Conservation (phyloP, 2,888 invertebrate species). For the Melanostoma scalare region DNA sequence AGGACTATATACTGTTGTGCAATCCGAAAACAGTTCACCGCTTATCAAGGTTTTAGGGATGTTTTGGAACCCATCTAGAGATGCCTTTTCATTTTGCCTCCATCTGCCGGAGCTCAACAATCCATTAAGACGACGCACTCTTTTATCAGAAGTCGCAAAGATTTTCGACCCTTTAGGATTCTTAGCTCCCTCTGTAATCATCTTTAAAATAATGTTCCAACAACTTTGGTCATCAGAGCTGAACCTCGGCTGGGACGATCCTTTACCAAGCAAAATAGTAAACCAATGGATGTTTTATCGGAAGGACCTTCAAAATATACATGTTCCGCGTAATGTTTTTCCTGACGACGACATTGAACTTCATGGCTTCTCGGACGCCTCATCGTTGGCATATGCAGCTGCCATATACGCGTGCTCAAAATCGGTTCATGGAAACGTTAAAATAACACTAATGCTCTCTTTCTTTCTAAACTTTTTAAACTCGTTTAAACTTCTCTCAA, state of each 20-base stretch:
- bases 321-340: too few species aligned
- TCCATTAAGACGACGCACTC: not conserved
- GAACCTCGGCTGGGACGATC: not conserved
- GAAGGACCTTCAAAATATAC: too few species aligned
- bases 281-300: too few species aligned
- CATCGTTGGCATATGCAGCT: too few species aligned
- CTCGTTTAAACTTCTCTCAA: constrained; percentile 28
- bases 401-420: too few species aligned
- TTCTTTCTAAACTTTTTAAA: constrained; percentile 32
- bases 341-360: too few species aligned
- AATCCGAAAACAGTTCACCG: not conserved
- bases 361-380: too few species aligned
- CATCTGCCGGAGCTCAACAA: not conserved
- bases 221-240: constrained; percentile 13
- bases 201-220: constrained; percentile 13
- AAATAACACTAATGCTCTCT: constrained; percentile 8
- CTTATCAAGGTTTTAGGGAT: constrained; percentile 3
- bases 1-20: constrained; percentile 1
- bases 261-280: too few species aligned
- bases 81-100: not conserved
- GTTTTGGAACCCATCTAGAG: not conserved
- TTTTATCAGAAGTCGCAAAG: constrained; percentile 7
- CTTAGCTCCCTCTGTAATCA: constrained; percentile 5
- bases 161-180: constrained; percentile 12
- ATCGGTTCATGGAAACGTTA: constrained; percentile 1